Base-by-base conservation (phyloP, 2,888 invertebrate species). In the Neuroscelio doddi region DNA sequence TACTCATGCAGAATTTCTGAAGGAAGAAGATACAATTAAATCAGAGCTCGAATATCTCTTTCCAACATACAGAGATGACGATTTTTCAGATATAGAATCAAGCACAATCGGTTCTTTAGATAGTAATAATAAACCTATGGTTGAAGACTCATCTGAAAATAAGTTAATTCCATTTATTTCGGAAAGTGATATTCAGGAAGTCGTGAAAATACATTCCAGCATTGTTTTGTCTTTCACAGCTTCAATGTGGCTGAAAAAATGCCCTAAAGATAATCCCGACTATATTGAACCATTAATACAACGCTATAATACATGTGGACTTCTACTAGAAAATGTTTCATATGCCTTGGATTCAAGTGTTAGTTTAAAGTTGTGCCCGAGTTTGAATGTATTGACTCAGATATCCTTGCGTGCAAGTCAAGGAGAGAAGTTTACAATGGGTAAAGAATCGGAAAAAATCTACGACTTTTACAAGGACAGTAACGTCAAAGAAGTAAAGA, bases 391-490 rank as follows among this genome's bases (percentile, higher is more conserved):
- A 4, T 80, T 92, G 14, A 79, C 80, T 0, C 55, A 78, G 5
- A 49, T 89, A 5, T 86, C 88, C 0, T 85, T 87, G 45, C 86
- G 87, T 12, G 86, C 87, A 59, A 85, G 81, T 38, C 59, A 87
- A 84, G 82, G 87, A 86, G 38, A 87, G 86, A 70, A 86, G 1
- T 15, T 65, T 1, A 30, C 3, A 15, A 17, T 14, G 30, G 41
- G n/a, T 21, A 32, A 3, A 15, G 47, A n/a, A 14, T 50, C 1
- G 3, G 32, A 56, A 10, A 80, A 78, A 55, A 51, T 64, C 1
- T 82, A 88, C 61, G 92, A 97, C 80, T 94, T 96, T 81, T 98
- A 98, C 80, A 91, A 89, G 67, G 94, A 95, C 70, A 84, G 94
- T 0, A 94, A 95, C 85, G 89, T 95, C 0, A 86, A 89, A 0